Conservation (phyloP, 1,140 invertebrate genomes). For the Portunus trituberculatus region DNA sequence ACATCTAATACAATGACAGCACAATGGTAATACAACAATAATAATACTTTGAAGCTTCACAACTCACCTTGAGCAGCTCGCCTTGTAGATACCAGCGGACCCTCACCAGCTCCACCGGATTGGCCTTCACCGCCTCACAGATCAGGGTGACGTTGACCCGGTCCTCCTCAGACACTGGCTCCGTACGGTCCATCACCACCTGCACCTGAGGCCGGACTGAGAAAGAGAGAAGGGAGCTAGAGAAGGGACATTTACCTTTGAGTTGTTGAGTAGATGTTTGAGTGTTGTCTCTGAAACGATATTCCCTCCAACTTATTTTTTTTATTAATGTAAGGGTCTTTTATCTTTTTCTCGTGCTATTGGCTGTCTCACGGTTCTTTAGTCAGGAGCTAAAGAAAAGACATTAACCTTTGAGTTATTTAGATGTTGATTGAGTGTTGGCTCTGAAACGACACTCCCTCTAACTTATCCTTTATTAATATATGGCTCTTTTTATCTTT, state of each 20-base stretch:
- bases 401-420: not conserved
- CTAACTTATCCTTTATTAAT: no score
- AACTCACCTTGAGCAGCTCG: slow-evolving; percentile 86
- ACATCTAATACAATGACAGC: no score
- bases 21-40: no score
- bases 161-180: slow-evolving; percentile 89
- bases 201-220: slow-evolving; percentile 86
- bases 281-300: no score
- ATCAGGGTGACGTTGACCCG: slow-evolving; percentile 89
- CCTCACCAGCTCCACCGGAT: slow-evolving; percentile 80
- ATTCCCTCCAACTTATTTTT: no score
- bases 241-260: not conserved
- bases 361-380: no score
- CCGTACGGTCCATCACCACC: slow-evolving; percentile 87
- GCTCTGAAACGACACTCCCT: no score
- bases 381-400: not conserved
- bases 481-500: no score
- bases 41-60: not conserved
- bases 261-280: no score
- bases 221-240: slow-evolving; percentile 36
- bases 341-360: no score
- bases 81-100: slow-evolving; percentile 90
- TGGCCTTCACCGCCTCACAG: slow-evolving; percentile 87
- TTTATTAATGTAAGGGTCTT: no score
- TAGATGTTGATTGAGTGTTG: no score